phyloP scores from a whole-genome alignment of 2,888 invertebrate genomes.

The Arge pagana region DNA sequence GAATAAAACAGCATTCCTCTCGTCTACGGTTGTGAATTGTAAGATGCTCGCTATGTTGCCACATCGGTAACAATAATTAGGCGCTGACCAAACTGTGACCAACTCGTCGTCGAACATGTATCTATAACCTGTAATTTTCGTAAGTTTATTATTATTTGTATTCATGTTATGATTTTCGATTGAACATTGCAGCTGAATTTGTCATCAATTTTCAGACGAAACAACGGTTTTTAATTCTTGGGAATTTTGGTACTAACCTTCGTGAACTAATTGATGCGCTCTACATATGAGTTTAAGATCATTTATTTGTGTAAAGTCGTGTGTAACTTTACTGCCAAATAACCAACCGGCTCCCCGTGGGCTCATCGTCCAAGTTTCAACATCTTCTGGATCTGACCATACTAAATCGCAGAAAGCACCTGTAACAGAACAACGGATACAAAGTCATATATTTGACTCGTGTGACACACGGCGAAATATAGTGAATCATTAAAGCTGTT shows the following conservation, averaged over 20 bases:
- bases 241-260: conserved; percentile 67
- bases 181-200: neutral
- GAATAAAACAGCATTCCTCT: conserved; percentile 84
- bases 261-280: conserved; percentile 98
- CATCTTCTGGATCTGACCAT: conserved; percentile 99
- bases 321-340: conserved; percentile 92
- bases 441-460: neutral
- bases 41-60: conserved; percentile 98
- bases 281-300: conserved; percentile 92
- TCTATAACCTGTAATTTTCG: conserved; percentile 81
- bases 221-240: neutral
- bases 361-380: conserved; percentile 90
- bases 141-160: conserved; percentile 24
- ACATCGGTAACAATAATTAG: conserved; percentile 99
- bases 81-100: conserved; percentile 99
- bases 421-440: conserved; percentile 32
- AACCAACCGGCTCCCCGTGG: conserved; percentile 98
- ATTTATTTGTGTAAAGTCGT: conserved; percentile 93
- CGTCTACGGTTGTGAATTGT: conserved; percentile 80
- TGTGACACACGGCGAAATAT: too few species aligned
- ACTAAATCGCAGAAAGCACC: conserved; percentile 97
- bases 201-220: neutral
- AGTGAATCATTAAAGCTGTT: too few species aligned
- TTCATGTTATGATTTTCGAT: too few species aligned
- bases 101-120: conserved; percentile 97